A percentile compares a stretch with the other conserved stretches of the same genome.
These are phyloP conservation scores for Carabus problematicus DNA, from an alignment of 2,888 invertebrate species.

Conservation along the genomic window DNA sequence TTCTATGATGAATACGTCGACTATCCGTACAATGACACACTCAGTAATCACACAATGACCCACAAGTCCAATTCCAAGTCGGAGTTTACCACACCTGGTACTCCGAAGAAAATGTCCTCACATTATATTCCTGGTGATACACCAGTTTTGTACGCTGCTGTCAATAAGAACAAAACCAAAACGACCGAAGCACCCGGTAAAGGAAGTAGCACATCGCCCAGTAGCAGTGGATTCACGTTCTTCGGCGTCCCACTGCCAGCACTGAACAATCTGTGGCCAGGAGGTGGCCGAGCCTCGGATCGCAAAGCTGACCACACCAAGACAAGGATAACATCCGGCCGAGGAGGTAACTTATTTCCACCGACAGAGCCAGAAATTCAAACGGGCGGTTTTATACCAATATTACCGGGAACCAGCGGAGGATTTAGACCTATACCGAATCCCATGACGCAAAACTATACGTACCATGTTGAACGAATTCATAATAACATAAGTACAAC, in stretches of 20 bases:
- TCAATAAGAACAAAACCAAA: constrained; percentile 54
- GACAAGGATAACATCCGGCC: constrained; percentile 54
- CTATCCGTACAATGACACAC: constrained; percentile 72
- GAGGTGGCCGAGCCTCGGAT: constrained; percentile 55
- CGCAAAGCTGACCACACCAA: constrained; percentile 53
- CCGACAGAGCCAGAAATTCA: constrained; percentile 70
- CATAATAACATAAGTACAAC: constrained; percentile 22
- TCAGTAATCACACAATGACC: constrained; percentile 50
- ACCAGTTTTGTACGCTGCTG: constrained; percentile 67
- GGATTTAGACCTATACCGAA: constrained; percentile 76
- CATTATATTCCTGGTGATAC: constrained; percentile 65
- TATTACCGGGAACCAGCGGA: constrained; percentile 71
- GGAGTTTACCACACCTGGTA: constrained; percentile 31
- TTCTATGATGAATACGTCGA: constrained; percentile 85
- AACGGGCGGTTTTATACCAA: constrained; percentile 79
- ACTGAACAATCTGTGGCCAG: constrained; percentile 68
- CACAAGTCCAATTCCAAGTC: constrained; percentile 51
- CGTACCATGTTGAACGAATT: constrained; percentile 29
- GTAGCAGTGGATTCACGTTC: constrained; percentile 76
- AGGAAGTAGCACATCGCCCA: constrained; percentile 58
- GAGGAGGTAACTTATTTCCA: constrained; percentile 57
- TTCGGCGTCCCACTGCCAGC: constrained; percentile 84
- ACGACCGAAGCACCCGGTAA: constrained; percentile 52
- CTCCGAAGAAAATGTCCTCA: constrained; percentile 51
- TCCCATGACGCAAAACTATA: constrained; percentile 56